Base-by-base conservation (phyloP, 1,140 invertebrate genomes). In the Gonioctena quinquepunctata region DNA sequence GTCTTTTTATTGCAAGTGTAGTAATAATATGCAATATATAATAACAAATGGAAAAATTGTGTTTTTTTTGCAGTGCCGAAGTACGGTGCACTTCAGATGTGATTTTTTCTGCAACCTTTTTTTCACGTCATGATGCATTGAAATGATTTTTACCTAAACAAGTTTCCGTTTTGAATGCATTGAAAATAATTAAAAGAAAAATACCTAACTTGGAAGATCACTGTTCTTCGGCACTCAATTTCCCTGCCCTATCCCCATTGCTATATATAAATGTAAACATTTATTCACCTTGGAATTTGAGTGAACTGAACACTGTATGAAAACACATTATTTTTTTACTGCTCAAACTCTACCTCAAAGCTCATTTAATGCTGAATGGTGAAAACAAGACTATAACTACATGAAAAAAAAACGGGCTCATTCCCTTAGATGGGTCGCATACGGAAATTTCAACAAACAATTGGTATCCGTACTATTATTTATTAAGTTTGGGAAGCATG, bases 191-290 rank as follows among this genome's bases (percentile, higher is more conserved):
- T 66, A 52, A 71, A 72, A 79, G 78, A 81, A 82, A 82, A 82
- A 81, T 81, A 79, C 81, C 74, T 82, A 82, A 80, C 82, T 83
- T 83, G 82, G 82, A 83, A 83, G 82, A 80, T 91, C 90, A 90
- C 90, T 91, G 90, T 91, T 91, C 90, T 91, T 91, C 90, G 90
- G 90, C 90, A 91, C 90, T 90, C 84, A 72, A 50, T 60, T 57
- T 65, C 61, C 59, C 11, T 57, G 25, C 62, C 56, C 8, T 23
- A 52, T n/a, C 26, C 25, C 25, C 57, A 28, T 7, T 4, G 26
- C 52, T n/a, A n/a, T n/a, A n/a, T n/a, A n/a, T n/a, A n/a, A n/a
- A n/a, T n/a, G n/a, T n/a, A n/a, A n/a, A n/a, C n/a, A n/a, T n/a
- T n/a, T n/a, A n/a, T n/a, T n/a, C n/a, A n/a, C n/a, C n/a, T n/a